Base-by-base conservation (phyloP, 2,888 invertebrate species). In the Lymantria dispar region DNA sequence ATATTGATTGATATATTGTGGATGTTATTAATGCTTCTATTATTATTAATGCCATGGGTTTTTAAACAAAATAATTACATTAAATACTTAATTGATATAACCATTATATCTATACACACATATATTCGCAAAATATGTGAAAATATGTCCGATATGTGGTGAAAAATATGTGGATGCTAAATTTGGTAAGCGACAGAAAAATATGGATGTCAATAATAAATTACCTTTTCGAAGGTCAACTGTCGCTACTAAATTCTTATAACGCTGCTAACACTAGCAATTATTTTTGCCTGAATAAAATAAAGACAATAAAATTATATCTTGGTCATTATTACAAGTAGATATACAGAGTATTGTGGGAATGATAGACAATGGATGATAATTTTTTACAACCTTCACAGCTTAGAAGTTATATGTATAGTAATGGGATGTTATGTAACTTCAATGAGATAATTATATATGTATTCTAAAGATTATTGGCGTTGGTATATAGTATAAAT, bases 261-360 rank as follows among this genome's bases (percentile, higher is more conserved):
- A 14, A 7, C 13, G 40, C 14, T n/a, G n/a, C n/a, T 40, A 40
- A 14, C 15, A 40, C 3, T 36, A 14, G 14, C 40, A 49, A 54
- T 59, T 56, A 53, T 48, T 49, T 50, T 42, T 57, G 41, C 50
- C 43, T 57, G 43, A 56, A 38, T 43, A 41, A 15, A 46, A 56
- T 43, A 62, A 59, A 52, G 53, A 54, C 54, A 59, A 62, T 55
- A 57, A 53, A 49, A 54, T 45, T 45, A 52, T 62, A 60, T 60
- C 54, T 54, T 60, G 60, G 47, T 49, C 51, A 57, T 55, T 53
- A 49, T 50, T 56, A 44, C 41, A 59, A 47, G 45, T 12, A 50
- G 50, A 38, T 50, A 54, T 45, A 49, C 40, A 52, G 54, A n/a
- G 15, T 37, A 22, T 14, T 46, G 66, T 66, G 64, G 45, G 64